Conservation (phyloP, 1,140 invertebrate species). For the Drosophila sp. region DNA sequence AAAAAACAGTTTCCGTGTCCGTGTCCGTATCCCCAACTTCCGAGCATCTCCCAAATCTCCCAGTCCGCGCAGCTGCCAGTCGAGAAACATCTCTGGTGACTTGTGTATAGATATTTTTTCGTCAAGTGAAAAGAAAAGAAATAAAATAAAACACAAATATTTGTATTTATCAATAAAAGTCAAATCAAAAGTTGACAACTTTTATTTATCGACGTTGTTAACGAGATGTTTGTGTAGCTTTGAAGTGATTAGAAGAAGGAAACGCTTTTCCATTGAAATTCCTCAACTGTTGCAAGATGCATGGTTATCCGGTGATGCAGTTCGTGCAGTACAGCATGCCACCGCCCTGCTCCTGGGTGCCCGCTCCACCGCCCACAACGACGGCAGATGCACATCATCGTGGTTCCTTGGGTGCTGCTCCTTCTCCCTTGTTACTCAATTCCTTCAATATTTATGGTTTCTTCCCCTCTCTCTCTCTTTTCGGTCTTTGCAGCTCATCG, state of each 20-base stretch:
- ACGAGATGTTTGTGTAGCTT: constrained; percentile 7
- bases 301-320: constrained; percentile 87
- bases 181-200: constrained; percentile 1
- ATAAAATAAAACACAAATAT: constrained; percentile 31
- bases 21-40: constrained; percentile 30
- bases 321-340: constrained; percentile 86
- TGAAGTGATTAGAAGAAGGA: background rate
- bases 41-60: constrained; percentile 6
- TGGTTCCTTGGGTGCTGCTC: constrained; percentile 44
- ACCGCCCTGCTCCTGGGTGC: constrained; percentile 84
- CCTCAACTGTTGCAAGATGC: constrained; percentile 74
- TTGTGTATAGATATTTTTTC: constrained; percentile 79
- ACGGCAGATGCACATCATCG: constrained; percentile 65
- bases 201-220: background rate
- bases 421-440: background rate
- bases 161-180: constrained; percentile 12
- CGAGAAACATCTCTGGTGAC: constrained; percentile 41
- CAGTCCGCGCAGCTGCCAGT: constrained; percentile 61
- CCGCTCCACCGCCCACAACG: constrained; percentile 72
- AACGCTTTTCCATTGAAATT: background rate
- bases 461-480: too few relatives aligned
- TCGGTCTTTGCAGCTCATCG: constrained; percentile 62
- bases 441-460: background rate
- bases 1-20: constrained; percentile 51
- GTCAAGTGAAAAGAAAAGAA: constrained; percentile 50